Conservation (phyloP, 2,888 invertebrate species). For the Acronicta psi region DNA sequence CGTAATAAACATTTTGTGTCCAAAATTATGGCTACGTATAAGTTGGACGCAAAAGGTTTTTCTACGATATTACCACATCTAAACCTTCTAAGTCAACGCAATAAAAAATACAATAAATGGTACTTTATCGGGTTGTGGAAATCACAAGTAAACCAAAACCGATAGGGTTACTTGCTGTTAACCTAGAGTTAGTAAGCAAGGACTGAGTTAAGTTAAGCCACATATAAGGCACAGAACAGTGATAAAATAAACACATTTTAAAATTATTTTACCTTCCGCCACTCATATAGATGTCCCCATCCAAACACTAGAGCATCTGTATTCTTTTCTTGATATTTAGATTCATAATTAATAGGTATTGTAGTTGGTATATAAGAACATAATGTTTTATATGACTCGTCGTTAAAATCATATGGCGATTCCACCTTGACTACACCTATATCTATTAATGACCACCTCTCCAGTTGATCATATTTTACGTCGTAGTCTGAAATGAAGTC, state of each 20-base stretch:
- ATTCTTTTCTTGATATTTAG: conserved; percentile 50
- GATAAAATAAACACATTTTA: background rate
- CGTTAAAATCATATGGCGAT: conserved; percentile 56
- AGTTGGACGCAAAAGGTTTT: too few relatives aligned
- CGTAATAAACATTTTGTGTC: too few relatives aligned
- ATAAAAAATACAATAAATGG: too few relatives aligned
- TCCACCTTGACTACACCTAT: conserved; percentile 71
- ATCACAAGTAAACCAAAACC: too few relatives aligned
- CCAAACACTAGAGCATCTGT: conserved; percentile 60
- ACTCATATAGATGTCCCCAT: conserved; percentile 61
- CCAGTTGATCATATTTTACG: conserved; percentile 57
- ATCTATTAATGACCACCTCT: conserved; percentile 67
- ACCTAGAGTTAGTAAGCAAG: too few relatives aligned
- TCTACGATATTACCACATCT: too few relatives aligned
- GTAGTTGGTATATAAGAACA: conserved; percentile 62
- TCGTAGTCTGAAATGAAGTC: conserved; percentile 61
- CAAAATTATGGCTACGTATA: too few relatives aligned
- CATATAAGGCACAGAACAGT: background rate
- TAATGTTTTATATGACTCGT: conserved; percentile 15
- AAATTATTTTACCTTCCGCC: conserved; percentile 57
- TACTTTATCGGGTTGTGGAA: too few relatives aligned
- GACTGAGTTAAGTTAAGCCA: too few relatives aligned
- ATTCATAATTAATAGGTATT: conserved; percentile 61
- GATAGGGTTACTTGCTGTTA: too few relatives aligned
- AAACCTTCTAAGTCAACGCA: too few relatives aligned